Evolutionary conservation across 2,113 vertebrate species (phyloP).

Genomic region (Stomatorhinus ivindoensis): DNA sequence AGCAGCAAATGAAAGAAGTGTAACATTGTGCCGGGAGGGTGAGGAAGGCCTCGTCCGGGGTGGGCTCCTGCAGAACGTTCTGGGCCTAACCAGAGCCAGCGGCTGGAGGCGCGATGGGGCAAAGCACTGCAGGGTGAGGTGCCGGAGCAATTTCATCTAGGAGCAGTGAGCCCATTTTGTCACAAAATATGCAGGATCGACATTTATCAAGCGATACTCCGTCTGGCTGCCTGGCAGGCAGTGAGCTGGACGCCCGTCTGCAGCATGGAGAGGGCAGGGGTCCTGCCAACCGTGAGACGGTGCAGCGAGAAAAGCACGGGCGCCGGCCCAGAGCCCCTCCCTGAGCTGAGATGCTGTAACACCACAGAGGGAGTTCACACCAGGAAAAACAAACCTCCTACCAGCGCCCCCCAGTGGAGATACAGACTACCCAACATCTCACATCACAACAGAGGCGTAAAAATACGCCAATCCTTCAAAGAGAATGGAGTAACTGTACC

Average conservation of each 20-base stretch:
- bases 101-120: constrained; percentile 23
- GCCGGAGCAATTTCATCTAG: constrained; percentile 50
- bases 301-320: constrained; percentile 38
- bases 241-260: neutral
- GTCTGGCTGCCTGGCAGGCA: neutral
- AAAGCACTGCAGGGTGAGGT: constrained; percentile 32
- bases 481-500: neutral
- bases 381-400: neutral
- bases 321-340: neutral
- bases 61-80: constrained; percentile 35
- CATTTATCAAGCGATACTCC: constrained; percentile 37
- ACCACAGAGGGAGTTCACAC: neutral
- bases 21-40: constrained; percentile 47
- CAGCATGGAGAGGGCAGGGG: neutral
- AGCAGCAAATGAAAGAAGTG: constrained; percentile 57
- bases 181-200: constrained; percentile 51
- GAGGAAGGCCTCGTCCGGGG: constrained; percentile 43
- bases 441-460: neutral
- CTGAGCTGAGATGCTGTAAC: neutral
- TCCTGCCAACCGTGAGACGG: neutral
- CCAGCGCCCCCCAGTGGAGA: neutral
- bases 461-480: neutral
- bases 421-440: neutral
- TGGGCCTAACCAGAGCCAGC: constrained; percentile 51
- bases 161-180: constrained; percentile 52